Base-by-base conservation (phyloP, 92 coral and sea anemone genomes). In the Metridium senile region DNA sequence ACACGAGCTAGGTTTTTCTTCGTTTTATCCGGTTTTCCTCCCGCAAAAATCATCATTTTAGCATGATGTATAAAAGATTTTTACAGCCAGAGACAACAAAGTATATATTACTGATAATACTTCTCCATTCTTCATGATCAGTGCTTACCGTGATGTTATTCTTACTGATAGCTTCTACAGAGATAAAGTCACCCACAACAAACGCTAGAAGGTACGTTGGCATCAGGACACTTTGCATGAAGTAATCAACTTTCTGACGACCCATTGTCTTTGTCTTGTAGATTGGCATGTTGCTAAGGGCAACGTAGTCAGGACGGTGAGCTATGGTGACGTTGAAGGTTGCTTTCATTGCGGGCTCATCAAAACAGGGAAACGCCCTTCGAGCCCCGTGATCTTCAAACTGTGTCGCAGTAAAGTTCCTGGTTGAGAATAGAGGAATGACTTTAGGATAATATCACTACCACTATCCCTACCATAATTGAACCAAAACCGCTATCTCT, bases 331-430 rank as follows among this genome's bases (percentile, higher is more conserved):
- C 82, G 62, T 62, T 91, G 25, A 86, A 94, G 0, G 93, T 91
- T 31, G 98, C 94, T 70, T 94, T 94, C 85, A 91, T 77, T 10
- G 93, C 97, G 11, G 98, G 98, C 61, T 91, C 98, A 62, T 94
- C 98, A 76, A 89, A 94, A 66, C 97, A 94, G 16, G 98, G 98
- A 62, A 94, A 77, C 0, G 97, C 97, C 58, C 67, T 85, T 27
- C 97, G 92, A 21, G 98, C 98, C 2, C 16, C 1, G 0, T 81
- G 76, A 10, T 97, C 88, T 47, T 93, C 90, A 58, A 93, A 93
- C 79, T 93, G 97, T 22, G 98, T 93, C 11, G 93, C 97, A 52
- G 89, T 97, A 30, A 82, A 85, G 65, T 87, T 82, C 63, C 94
- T 90, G 74, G 49, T 39, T 39, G 49, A 39, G 49, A 39, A 4